phyloP scores from a whole-genome alignment of 2,888 invertebrate species.

The Creontiades dilutus region DNA sequence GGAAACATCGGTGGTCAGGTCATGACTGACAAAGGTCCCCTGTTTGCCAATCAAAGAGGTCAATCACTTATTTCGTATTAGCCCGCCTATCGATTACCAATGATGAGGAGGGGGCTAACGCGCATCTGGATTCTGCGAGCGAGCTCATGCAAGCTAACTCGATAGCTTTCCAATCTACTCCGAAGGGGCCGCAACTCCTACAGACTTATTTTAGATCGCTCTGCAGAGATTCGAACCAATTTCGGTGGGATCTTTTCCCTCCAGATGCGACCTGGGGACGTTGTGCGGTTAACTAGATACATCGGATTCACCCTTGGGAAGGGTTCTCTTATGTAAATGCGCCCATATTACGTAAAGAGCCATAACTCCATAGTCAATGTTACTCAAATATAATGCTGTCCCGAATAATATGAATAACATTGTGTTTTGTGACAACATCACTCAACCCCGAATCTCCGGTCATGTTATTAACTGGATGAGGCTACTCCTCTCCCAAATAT shows the following conservation, averaged over 20 bases:
- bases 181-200: constrained; percentile 18
- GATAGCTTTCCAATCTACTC: constrained; percentile 38
- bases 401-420: no score
- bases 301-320: no score
- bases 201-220: neutral
- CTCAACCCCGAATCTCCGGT: no score
- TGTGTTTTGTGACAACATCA: no score
- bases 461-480: no score
- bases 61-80: constrained; percentile 32
- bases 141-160: constrained; percentile 16
- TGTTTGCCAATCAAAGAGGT: neutral
- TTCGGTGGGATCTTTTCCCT: neutral
- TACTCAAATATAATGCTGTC: no score
- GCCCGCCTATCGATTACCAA: constrained; percentile 19
- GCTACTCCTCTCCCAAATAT: no score
- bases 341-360: no score
- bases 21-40: constrained; percentile 15
- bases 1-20: neutral
- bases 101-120: constrained; percentile 28
- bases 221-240: constrained; percentile 23
- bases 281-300: no score
- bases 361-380: no score
- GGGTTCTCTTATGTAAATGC: no score
- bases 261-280: neutral
- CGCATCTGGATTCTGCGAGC: constrained; percentile 1